Base-by-base conservation (phyloP, 2,113 vertebrate genomes). In the Sitta europaea region DNA sequence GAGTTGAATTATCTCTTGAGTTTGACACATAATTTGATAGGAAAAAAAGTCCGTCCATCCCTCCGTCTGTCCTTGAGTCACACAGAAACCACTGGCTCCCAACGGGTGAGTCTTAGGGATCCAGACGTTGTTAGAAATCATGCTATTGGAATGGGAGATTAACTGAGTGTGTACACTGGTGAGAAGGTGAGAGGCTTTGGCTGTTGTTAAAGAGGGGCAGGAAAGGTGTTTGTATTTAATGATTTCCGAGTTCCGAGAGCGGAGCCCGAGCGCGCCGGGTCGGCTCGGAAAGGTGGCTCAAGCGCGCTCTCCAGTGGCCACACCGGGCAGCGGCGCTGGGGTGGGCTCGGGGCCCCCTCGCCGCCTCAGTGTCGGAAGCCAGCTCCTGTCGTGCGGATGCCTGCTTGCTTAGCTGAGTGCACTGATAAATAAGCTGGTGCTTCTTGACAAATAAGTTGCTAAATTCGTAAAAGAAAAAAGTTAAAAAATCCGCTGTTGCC, bases 221-320 rank as follows among this genome's bases (percentile, higher is more conserved):
- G 25, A 29, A 29, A n/a, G 35, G 33, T 22, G 0, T 17, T 42
- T 45, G 14, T 24, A 0, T 29, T 7, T 8, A 2, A 6, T 3
- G 14, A 3, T 63, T 47, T 45, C 36, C 48, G 1, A 17, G 71
- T n/a, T 45, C 20, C 1, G 28, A 48, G 42, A 3, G 33, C 18
- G 23, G 31, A 36, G 61, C 7, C 3, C 1, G 28, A 28, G 0
- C 21, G 58, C 25, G 8, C 43, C 7, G 42, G 58, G 23, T 27
- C 55, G 33, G 24, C 6, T 3, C 5, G 11, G 59, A 84, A 86
- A 36, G 3, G 84, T 10, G 47, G 96, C 76, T 85, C 87, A 72
- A 73, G 22, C 18, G 40, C 94, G 45, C 96, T 29, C 95, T 93
- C 96, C 88, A 10, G 90, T 70, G 96, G 93, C 62, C 12, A 10